Conservation (phyloP, 1,140 invertebrate genomes). For the Diorhabda elongata region DNA sequence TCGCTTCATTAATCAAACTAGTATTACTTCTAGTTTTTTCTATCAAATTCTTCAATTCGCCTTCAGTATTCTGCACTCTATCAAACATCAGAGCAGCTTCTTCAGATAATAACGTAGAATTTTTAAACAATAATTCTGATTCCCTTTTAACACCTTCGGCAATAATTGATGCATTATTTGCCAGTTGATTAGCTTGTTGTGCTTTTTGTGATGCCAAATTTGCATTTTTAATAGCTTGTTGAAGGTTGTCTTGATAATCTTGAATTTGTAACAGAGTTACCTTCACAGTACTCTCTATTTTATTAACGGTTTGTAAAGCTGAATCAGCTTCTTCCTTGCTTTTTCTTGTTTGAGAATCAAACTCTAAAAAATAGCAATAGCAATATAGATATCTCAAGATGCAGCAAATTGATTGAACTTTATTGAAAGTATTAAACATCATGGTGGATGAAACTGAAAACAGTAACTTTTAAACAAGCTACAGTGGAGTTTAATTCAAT, state of each 20-base stretch:
- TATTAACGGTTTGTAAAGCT: slow-evolving; percentile 57
- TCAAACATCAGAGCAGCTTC: slow-evolving; percentile 71
- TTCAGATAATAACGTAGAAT: slow-evolving; percentile 68
- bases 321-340: slow-evolving; percentile 66
- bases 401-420: too few relatives aligned
- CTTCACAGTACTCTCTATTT: slow-evolving; percentile 54
- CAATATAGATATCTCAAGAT: too few relatives aligned
- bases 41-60: slow-evolving; percentile 66
- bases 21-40: slow-evolving; percentile 70
- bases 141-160: slow-evolving; percentile 73
- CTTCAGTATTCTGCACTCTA: slow-evolving; percentile 67
- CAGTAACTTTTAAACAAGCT: too few relatives aligned
- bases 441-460: too few relatives aligned
- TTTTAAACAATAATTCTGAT: slow-evolving; percentile 69
- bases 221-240: slow-evolving; percentile 73
- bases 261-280: slow-evolving; percentile 59
- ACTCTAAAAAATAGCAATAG: slow-evolving; percentile 57
- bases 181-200: slow-evolving; percentile 65
- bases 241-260: slow-evolving; percentile 67
- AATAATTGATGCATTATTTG: slow-evolving; percentile 68
- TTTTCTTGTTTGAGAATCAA: slow-evolving; percentile 82
- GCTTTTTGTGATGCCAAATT: slow-evolving; percentile 71
- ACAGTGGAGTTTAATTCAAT: too few relatives aligned
- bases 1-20: slow-evolving; percentile 68
- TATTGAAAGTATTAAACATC: too few relatives aligned